phyloP scores from a whole-genome alignment of 2,113 vertebrate species.

The Lepisosteus osseus region DNA sequence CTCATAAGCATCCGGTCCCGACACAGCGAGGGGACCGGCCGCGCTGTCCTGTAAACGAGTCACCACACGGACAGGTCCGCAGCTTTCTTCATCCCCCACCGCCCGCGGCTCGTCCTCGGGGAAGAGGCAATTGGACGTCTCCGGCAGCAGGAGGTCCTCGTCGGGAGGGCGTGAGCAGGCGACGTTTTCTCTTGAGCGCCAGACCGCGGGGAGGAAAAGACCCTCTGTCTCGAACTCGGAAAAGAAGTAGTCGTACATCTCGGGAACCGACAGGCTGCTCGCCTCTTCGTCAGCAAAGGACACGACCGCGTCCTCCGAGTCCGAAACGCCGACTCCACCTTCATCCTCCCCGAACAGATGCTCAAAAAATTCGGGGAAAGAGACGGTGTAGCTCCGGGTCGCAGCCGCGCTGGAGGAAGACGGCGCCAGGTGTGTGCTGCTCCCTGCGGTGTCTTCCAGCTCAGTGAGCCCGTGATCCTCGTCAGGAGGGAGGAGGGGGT shows the following conservation, averaged over 20 bases:
- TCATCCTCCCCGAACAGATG: constrained; percentile 53
- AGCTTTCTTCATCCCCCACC: constrained; percentile 40
- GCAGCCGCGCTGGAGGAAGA: constrained; percentile 31
- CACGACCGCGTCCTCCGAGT: constrained; percentile 21
- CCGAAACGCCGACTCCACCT: constrained; percentile 22
- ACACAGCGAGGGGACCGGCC: constrained; percentile 13
- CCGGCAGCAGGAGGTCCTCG: constrained; percentile 65
- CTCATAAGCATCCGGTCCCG: constrained; percentile 65
- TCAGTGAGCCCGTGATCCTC: constrained; percentile 17
- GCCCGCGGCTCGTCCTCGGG: constrained; percentile 51
- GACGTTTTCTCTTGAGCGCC: constrained; percentile 36
- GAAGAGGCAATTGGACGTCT: constrained; percentile 86
- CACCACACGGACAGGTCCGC: constrained; percentile 43
- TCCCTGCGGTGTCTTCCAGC: not conserved
- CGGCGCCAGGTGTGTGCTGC: constrained; percentile 27
- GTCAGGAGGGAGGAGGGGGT: no score
- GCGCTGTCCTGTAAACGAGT: constrained; percentile 33
- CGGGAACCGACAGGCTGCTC: constrained; percentile 64
- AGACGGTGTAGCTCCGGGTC: constrained; percentile 38
- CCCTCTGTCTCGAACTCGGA: constrained; percentile 67
- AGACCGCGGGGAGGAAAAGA: constrained; percentile 46
- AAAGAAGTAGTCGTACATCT: constrained; percentile 84
- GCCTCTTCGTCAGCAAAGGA: constrained; percentile 21
- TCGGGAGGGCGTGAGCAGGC: constrained; percentile 43
- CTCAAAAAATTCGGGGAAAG: constrained; percentile 52